phyloP scores from a whole-genome alignment of 1,140 invertebrate species.

The Drosophila parabipectinata region DNA sequence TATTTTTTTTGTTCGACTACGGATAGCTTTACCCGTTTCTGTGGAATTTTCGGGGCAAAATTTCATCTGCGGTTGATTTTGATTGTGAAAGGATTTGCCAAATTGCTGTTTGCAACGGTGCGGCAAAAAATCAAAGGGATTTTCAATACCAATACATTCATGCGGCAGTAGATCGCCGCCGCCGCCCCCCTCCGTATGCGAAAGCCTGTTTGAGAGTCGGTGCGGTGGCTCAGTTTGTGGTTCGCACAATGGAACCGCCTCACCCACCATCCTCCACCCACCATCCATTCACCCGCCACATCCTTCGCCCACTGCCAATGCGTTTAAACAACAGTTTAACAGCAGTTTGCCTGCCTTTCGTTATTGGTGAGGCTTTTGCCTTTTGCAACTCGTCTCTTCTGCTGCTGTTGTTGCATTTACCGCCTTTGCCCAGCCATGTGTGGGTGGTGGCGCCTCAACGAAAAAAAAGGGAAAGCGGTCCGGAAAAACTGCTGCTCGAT shows the following conservation, averaged over 20 bases:
- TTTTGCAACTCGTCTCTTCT: constrained; percentile 45
- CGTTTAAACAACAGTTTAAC: constrained; percentile 82
- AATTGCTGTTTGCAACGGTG: constrained; percentile 81
- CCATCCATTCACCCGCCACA: constrained; percentile 9
- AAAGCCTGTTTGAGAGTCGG: constrained; percentile 26
- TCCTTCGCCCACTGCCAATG: constrained; percentile 48
- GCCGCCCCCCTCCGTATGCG: background rate
- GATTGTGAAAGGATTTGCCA: constrained; percentile 84
- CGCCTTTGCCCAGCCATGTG: constrained; percentile 49
- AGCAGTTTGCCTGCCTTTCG: constrained; percentile 77
- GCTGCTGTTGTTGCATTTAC: constrained; percentile 27
- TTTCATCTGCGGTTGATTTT: constrained; percentile 83
- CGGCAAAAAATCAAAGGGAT: constrained; percentile 82
- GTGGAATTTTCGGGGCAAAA: constrained; percentile 70
- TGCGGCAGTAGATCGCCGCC: constrained; percentile 36
- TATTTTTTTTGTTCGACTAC: constrained; percentile 34
- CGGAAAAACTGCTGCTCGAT: constrained; percentile 38
- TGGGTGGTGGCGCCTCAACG: constrained; percentile 2
- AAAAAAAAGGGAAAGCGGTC: constrained; percentile 13
- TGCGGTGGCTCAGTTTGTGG: constrained; percentile 64
- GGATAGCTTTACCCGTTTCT: constrained; percentile 48
- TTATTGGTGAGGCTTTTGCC: constrained; percentile 74
- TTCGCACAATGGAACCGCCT: constrained; percentile 57
- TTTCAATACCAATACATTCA: constrained; percentile 76
- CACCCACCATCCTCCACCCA: background rate